phyloP scores from a whole-genome alignment of 2,797 vertebrate species.

The Halcyon smyrnensis region DNA sequence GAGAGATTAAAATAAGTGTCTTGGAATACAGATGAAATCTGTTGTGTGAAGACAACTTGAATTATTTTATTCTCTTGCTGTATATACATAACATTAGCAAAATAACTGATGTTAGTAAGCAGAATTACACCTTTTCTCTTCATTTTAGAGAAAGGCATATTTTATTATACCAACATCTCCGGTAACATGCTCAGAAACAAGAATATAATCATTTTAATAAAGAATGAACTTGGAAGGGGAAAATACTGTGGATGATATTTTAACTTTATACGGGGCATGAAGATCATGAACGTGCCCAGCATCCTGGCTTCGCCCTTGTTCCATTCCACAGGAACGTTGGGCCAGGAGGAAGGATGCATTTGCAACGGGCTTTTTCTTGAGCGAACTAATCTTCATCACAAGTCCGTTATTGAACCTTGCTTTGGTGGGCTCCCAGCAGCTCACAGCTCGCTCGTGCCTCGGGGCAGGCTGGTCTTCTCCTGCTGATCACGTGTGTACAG shows the following conservation, averaged over 20 bases:
- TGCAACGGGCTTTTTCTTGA: background rate
- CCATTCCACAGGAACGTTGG: background rate
- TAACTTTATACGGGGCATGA: background rate
- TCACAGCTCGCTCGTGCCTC: background rate
- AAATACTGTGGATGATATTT: background rate
- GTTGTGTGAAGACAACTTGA: background rate
- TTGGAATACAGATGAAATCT: constrained; percentile 23
- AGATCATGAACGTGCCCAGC: background rate
- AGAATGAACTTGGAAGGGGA: background rate
- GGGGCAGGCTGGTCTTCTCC: background rate
- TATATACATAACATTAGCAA: background rate
- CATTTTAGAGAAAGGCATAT: background rate
- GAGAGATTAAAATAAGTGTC: constrained; percentile 27
- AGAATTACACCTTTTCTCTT: background rate
- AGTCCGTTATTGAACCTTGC: background rate
- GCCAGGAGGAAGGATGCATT: background rate
- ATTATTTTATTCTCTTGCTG: background rate
- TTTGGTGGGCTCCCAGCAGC: background rate
- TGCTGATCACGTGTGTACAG: background rate
- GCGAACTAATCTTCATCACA: background rate
- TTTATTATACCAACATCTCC: background rate
- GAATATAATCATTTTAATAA: background rate
- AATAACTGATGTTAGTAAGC: background rate
- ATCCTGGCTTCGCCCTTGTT: background rate
- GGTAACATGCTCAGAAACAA: background rate